Conservation (phyloP, 2,797 vertebrate species). For the Linurgus olivaceus region DNA sequence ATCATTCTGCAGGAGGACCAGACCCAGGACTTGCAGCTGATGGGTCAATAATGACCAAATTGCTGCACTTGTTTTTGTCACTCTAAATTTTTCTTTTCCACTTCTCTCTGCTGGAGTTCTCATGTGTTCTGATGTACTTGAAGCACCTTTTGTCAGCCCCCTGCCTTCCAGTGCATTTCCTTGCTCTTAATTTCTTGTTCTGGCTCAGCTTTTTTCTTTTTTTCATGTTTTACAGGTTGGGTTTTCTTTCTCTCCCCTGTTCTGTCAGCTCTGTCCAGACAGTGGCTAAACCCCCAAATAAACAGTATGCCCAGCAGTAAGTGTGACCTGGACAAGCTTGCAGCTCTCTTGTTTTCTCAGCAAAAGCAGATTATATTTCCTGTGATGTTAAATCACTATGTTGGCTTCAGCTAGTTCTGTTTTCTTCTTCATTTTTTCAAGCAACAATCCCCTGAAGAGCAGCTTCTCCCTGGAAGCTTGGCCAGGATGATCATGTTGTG, state of each 20-base stretch:
- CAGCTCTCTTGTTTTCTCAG: not conserved
- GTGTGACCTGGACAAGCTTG: not conserved
- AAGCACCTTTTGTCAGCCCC: not conserved
- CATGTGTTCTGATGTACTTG: not conserved
- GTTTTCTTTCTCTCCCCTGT: not conserved
- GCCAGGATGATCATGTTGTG: not conserved
- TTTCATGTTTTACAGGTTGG: not conserved
- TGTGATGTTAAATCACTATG: not conserved
- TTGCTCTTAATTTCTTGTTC: not conserved
- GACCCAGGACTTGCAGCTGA: not conserved
- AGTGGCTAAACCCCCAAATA: not conserved
- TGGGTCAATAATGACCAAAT: not conserved
- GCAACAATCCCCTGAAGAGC: not conserved
- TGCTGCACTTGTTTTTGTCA: not conserved
- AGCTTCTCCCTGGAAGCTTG: conserved; percentile 19
- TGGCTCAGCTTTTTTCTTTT: not conserved
- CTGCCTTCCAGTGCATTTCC: not conserved
- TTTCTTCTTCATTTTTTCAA: not conserved
- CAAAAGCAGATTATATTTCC: not conserved
- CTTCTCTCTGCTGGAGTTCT: not conserved
- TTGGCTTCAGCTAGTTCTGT: not conserved
- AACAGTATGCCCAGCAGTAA: not conserved
- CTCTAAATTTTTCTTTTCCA: not conserved
- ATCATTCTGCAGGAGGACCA: not conserved
- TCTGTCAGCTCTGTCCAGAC: not conserved